phyloP scores from a whole-genome alignment of 2,113 vertebrate genomes.

The Phyllostomus discolor region DNA sequence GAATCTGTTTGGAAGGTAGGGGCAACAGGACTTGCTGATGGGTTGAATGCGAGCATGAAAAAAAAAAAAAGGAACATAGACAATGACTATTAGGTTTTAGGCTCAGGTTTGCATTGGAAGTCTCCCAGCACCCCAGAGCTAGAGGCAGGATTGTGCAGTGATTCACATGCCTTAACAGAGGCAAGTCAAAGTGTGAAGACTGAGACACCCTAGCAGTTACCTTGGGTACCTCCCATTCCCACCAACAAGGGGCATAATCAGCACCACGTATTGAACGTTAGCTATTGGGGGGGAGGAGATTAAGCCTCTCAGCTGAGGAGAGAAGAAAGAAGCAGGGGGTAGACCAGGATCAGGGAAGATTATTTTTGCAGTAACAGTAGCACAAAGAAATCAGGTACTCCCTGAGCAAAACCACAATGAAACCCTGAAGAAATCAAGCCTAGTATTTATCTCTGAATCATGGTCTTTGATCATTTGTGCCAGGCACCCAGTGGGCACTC shows the following conservation, averaged over 20 bases:
- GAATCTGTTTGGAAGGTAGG: neutral
- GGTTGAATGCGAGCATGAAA: neutral
- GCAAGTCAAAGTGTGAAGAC: neutral
- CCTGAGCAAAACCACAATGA: conserved; percentile 1
- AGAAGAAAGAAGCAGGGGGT: neutral
- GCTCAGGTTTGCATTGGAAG: neutral
- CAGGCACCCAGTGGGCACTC: neutral
- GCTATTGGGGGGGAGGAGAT: neutral
- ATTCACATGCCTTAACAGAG: neutral
- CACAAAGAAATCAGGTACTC: conserved; percentile 15
- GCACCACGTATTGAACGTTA: neutral
- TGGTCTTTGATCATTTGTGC: conserved; percentile 18
- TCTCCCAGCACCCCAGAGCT: neutral
- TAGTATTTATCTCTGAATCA: conserved; percentile 26
- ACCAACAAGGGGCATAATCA: neutral
- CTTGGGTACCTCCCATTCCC: neutral
- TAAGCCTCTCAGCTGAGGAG: conserved; percentile 2
- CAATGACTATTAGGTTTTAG: neutral
- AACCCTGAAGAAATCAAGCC: neutral
- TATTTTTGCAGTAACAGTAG: neutral
- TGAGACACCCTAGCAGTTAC: neutral
- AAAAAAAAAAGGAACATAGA: neutral
- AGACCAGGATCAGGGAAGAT: neutral
- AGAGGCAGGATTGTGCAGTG: neutral
- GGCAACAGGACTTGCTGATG: neutral